Evolutionary conservation across 1,140 invertebrate genomes (phyloP), one percentile per base, ranked within the genome.

Genomic region (Dufourea novaeangliae): DNA sequence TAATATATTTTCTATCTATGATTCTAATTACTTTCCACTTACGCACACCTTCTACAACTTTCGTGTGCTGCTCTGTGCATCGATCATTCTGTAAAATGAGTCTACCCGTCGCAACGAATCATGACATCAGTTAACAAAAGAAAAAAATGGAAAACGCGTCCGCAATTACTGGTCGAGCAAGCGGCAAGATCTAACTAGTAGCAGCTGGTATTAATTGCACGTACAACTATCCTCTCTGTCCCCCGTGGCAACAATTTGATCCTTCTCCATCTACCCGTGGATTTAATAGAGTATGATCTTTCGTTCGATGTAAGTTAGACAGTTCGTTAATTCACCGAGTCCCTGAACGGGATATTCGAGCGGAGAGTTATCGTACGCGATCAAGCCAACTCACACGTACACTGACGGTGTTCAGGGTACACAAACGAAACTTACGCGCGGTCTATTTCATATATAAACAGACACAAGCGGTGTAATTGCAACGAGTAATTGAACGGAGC

Each of bases 181-280:
- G 1, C 34, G 32, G 32, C 22, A 17, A 52, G 57, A 22, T 20
- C 17, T 61, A 61, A 37, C 57, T 61, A 61, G 57, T 37, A n/a
- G 20, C 8, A 61, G 32, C 54, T 32, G 37, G 57, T 61, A 61
- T 61, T 61, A 61, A 61, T 61, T 37, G 57, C 57, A 61, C 27
- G 34, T 37, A 37, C 8, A n/a, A 6, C 27, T 57, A 6, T 20
- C 8, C 54, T 29, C 14, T 17, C 1, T 57, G n/a, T n/a, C n/a
- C 54, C 1, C 54, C 4, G 27, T 14, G 27, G 11, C 27, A 37
- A 29, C 17, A 59, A 34, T 32, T 59, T 20, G 57, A 61, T 61
- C 20, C 32, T 20, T 22, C 32, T 61, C 29, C 34, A 32, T 20
- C 8, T n/a, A n/a, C n/a, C n/a, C n/a, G n/a, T n/a, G n/a, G n/a